A percentile compares a stretch with the other conserved stretches of the same genome.
These are phyloP conservation scores for Beaufortia kweichowensis DNA, from an alignment of 2,113 vertebrate genomes.

Conservation along the genomic window DNA sequence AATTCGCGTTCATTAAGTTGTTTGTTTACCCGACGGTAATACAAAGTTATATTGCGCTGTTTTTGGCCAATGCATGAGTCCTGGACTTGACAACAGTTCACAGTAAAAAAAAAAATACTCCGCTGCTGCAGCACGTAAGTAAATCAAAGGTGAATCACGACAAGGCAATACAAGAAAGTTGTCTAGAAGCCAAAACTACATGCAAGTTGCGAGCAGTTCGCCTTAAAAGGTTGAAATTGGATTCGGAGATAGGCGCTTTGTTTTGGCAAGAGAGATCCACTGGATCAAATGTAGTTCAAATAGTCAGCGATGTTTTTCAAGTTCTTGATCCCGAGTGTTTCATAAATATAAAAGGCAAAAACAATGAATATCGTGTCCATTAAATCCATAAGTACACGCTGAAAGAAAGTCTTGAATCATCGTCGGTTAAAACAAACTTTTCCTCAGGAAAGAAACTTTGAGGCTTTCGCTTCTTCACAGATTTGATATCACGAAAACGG, in stretches of 20 bases:
- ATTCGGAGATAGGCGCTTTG: constrained; percentile 12
- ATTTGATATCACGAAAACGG: neutral
- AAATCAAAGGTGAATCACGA: constrained; percentile 66
- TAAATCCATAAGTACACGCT: constrained; percentile 27
- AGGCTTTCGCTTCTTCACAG: neutral
- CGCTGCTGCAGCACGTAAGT: constrained; percentile 57
- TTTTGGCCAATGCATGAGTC: constrained; percentile 8
- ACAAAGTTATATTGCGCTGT: neutral
- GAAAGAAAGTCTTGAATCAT: neutral
- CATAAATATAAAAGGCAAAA: neutral
- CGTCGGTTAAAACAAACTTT: constrained; percentile 13
- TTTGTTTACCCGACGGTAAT: constrained; percentile 20
- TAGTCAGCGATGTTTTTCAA: neutral
- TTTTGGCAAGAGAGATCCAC: constrained; percentile 20
- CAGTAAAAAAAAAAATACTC: constrained; percentile 62
- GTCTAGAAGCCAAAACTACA: constrained; percentile 32
- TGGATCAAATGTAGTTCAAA: constrained; percentile 7
- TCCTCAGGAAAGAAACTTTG: constrained; percentile 18
- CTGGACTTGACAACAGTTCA: constrained; percentile 44
- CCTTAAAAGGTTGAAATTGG: constrained; percentile 53
- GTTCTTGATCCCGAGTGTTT: constrained; percentile 14
- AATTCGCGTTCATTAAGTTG: constrained; percentile 34
- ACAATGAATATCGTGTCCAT: constrained; percentile 18
- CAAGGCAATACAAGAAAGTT: constrained; percentile 31
- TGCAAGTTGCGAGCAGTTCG: constrained; percentile 38